phyloP scores from a whole-genome alignment of 2,113 vertebrate genomes.

The Rostratula benghalensis region DNA sequence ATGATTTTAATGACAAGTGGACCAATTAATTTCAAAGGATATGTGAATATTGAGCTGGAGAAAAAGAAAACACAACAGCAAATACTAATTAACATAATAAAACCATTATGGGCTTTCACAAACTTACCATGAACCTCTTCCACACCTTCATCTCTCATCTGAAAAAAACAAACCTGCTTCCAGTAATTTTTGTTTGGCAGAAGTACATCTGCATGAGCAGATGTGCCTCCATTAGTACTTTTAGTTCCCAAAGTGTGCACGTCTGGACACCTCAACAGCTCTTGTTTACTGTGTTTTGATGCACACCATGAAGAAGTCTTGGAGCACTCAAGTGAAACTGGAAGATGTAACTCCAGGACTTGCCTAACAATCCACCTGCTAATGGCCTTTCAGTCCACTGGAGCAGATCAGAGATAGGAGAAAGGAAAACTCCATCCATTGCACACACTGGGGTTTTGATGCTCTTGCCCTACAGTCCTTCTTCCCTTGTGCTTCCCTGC shows the following conservation, averaged over 20 bases:
- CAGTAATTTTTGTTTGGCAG: background rate
- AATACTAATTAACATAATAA: background rate
- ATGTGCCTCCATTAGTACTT: background rate
- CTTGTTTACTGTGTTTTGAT: background rate
- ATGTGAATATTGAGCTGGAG: background rate
- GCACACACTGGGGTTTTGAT: background rate
- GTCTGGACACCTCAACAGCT: background rate
- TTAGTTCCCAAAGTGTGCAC: accelerated
- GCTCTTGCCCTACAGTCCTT: background rate
- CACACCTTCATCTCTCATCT: background rate
- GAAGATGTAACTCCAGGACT: background rate
- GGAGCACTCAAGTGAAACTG: background rate
- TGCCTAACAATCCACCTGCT: background rate
- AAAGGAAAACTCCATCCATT: background rate
- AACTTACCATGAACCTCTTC: background rate
- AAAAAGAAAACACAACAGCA: background rate
- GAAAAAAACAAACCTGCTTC: background rate
- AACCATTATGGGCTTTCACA: background rate
- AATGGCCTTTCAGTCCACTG: background rate
- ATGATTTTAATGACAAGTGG: background rate
- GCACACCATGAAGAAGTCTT: background rate
- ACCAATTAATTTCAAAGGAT: background rate
- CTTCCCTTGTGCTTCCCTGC: background rate
- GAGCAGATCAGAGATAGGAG: background rate
- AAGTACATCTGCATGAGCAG: background rate